Conservation (phyloP, 2,113 vertebrate species). For the Thryonomys swinderianus region DNA sequence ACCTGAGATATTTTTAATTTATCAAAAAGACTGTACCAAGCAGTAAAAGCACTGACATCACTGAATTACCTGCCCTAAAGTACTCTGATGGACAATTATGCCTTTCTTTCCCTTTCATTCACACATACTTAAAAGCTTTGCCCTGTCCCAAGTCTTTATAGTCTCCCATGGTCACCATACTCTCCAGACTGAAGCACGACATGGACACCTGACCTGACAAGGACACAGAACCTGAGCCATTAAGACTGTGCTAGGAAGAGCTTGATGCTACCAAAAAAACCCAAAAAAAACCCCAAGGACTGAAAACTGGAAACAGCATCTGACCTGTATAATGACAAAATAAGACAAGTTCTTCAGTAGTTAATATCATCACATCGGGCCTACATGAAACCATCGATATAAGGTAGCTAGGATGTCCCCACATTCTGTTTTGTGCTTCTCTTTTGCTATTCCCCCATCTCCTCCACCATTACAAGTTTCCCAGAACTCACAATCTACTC, state of each 20-base stretch:
- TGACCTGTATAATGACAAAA: background rate
- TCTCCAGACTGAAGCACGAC: background rate
- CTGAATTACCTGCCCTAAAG: background rate
- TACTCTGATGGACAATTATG: background rate
- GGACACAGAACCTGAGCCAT: background rate
- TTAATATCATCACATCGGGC: background rate
- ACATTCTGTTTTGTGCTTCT: background rate
- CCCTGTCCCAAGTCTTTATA: background rate
- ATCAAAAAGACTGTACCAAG: background rate
- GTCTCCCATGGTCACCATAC: background rate
- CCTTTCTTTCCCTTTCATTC: background rate
- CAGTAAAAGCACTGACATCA: background rate
- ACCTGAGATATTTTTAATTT: background rate
- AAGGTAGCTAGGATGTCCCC: background rate
- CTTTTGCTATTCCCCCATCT: too few species aligned
- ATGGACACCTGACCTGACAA: background rate
- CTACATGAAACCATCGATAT: background rate
- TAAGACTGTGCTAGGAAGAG: background rate
- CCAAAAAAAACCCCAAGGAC: background rate
- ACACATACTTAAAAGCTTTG: background rate
- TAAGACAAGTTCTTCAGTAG: background rate
- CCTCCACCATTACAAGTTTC: background rate
- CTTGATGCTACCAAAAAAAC: background rate
- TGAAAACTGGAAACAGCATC: background rate
- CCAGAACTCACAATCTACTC: background rate